phyloP scores from a whole-genome alignment of 2,888 invertebrate genomes.

The Oegoconia quadripuncta region DNA sequence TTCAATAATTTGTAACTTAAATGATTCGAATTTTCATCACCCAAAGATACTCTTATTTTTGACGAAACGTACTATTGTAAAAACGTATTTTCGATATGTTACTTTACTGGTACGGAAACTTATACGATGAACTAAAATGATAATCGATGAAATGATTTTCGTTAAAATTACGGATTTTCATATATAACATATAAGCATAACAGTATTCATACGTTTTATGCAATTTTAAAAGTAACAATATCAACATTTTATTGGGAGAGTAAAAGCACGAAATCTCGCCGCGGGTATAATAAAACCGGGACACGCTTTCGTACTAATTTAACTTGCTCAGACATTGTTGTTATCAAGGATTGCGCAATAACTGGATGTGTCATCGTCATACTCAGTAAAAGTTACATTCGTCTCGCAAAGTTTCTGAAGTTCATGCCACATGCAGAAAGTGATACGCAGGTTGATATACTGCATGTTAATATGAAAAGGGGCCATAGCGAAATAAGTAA shows the following conservation, averaged over 20 bases:
- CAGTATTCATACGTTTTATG: background rate
- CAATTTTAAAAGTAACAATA: conserved; percentile 5
- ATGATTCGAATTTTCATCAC: too few species aligned
- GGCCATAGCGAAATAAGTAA: too few species aligned
- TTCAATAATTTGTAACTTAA: too few species aligned
- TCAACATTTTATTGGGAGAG: conserved; percentile 36
- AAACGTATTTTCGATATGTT: too few species aligned
- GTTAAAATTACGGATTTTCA: background rate
- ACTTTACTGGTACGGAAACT: too few species aligned
- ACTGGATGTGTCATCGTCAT: background rate
- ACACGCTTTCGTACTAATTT: conserved; percentile 59
- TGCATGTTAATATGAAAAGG: too few species aligned
- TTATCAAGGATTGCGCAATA: conserved; percentile 23
- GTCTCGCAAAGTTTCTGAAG: too few species aligned
- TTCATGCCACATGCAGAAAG: too few species aligned
- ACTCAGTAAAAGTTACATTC: background rate
- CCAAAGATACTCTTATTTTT: too few species aligned
- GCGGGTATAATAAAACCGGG: conserved; percentile 45
- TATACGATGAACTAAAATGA: too few species aligned
- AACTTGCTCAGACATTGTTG: conserved; percentile 44
- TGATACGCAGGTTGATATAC: too few species aligned
- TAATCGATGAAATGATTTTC: background rate
- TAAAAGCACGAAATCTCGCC: conserved; percentile 37
- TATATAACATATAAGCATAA: background rate
- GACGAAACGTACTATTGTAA: too few species aligned